Conservation (phyloP, 2,888 invertebrate species). For the Ischnura elegans region DNA sequence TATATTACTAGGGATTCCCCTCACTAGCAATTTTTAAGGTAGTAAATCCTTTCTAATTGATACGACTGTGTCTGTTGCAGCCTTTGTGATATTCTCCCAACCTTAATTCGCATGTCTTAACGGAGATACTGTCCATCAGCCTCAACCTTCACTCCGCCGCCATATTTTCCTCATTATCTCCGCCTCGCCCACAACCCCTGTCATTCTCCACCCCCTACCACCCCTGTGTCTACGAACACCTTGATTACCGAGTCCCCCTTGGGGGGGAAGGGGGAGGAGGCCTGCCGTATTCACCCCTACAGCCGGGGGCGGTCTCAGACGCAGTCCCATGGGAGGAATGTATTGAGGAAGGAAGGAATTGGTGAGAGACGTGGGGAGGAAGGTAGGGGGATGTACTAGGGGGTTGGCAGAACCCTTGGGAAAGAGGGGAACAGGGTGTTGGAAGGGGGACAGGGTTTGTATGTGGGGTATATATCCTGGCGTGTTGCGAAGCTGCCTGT, state of each 20-base stretch:
- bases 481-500: background rate
- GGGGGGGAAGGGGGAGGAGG: too few relatives aligned
- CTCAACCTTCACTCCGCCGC: background rate
- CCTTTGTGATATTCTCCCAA: too few relatives aligned
- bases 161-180: conserved; percentile 18
- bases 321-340: conserved; percentile 12
- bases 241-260: conserved; percentile 17
- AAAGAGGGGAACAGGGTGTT: background rate
- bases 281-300: background rate
- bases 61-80: too few relatives aligned
- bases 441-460: background rate
- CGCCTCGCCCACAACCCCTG: background rate
- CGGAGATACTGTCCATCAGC: background rate
- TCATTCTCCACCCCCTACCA: background rate
- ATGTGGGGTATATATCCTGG: background rate
- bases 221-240: background rate
- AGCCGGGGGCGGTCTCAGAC: conserved; percentile 15
- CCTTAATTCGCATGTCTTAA: background rate
- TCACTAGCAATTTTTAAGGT: too few relatives aligned
- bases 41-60: too few relatives aligned
- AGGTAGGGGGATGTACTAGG: background rate
- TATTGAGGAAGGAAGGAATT: conserved; percentile 35
- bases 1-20: too few relatives aligned
- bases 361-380: background rate
- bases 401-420: background rate